These are phyloP conservation scores for Teleogryllus oceanicus DNA, from an alignment of 2,888 invertebrate species.

Conservation along the genomic window DNA sequence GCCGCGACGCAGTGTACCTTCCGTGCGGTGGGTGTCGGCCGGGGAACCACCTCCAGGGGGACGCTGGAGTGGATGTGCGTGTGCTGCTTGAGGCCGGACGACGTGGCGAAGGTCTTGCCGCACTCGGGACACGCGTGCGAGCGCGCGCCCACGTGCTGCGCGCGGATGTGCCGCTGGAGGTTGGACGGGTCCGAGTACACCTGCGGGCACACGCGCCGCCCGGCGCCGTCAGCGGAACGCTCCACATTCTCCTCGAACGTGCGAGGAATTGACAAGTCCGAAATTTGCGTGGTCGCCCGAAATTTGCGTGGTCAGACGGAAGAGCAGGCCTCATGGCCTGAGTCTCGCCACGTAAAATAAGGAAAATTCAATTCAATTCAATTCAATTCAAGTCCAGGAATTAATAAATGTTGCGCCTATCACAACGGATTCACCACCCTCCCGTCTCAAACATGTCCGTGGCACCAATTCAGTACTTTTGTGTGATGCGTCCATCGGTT, in stretches of 20 bases:
- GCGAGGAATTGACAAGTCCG: not conserved
- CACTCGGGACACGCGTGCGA: constrained; percentile 97
- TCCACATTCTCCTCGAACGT: not conserved
- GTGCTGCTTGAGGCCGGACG: constrained; percentile 97
- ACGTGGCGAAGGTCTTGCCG: constrained; percentile 97
- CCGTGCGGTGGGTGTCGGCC: no score
- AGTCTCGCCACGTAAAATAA: no score
- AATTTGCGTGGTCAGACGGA: no score
- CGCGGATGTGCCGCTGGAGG: constrained; percentile 93
- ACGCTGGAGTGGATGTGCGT: constrained; percentile 97
- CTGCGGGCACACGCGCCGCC: constrained; percentile 52
- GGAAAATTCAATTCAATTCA: no score
- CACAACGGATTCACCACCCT: not conserved
- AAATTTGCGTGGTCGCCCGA: no score
- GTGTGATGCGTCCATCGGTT: no score
- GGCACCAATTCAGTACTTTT: not conserved
- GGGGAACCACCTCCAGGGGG: no score
- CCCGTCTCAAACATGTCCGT: not conserved
- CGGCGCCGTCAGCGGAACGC: no score
- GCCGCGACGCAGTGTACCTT: constrained; percentile 58
- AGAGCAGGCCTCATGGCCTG: no score
- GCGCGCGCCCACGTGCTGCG: constrained; percentile 91
- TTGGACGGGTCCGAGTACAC: constrained; percentile 95
- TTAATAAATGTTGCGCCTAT: not conserved
- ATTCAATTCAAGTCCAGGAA: no score